These are phyloP conservation scores for Caloenas nicobarica DNA, from an alignment of 2,113 vertebrate genomes.

Conservation along the genomic window DNA sequence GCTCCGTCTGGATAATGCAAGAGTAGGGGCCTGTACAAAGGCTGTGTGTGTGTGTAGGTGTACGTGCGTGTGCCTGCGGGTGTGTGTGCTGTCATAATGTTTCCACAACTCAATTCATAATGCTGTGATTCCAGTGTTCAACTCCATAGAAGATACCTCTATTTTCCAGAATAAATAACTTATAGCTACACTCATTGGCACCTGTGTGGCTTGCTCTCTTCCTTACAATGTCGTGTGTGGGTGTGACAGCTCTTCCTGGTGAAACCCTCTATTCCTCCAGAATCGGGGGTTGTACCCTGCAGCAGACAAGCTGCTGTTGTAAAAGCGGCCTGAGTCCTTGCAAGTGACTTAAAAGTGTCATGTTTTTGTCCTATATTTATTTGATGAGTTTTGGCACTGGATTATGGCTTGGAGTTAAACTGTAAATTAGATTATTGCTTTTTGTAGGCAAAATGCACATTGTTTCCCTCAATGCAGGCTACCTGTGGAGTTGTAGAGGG, in stretches of 20 bases:
- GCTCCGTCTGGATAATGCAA: neutral
- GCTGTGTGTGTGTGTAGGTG: constrained; percentile 3
- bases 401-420: neutral
- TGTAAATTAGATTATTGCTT: neutral
- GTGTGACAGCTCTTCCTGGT: neutral
- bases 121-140: constrained; percentile 60
- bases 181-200: constrained; percentile 46
- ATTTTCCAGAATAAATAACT: constrained; percentile 75
- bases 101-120: constrained; percentile 44
- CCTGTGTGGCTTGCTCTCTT: neutral
- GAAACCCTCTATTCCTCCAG: neutral
- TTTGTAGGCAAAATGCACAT: neutral
- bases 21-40: neutral
- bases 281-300: neutral
- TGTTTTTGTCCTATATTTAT: neutral
- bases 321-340: neutral
- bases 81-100: constrained; percentile 52
- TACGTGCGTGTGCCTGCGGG: neutral
- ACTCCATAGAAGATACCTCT: constrained; percentile 68
- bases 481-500: neutral
- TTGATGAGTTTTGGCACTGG: neutral
- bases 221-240: neutral
- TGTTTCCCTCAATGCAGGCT: neutral
- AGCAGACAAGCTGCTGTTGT: neutral
- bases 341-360: neutral